A percentile compares a stretch with the other conserved stretches of the same genome.
phyloP scores from a whole-genome alignment of 37 sponge, comb jelly and placozoan genomes.

The Chondrosia reniformis region DNA sequence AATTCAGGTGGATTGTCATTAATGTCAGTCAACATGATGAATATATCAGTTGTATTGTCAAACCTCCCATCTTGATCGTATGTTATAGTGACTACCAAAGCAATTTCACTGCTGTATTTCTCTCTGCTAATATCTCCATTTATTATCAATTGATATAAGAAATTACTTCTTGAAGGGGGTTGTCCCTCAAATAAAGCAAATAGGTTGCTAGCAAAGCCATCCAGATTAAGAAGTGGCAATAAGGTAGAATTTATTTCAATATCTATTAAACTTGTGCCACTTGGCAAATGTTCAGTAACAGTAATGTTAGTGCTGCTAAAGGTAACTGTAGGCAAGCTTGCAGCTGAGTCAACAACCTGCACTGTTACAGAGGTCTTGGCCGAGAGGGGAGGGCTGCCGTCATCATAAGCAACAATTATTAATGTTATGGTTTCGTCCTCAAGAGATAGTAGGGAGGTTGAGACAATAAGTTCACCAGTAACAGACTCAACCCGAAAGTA shows the following conservation, averaged over 20 bases:
- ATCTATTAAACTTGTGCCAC: neutral
- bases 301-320: neutral
- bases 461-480: conserved; percentile 45
- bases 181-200: neutral
- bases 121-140: conserved; percentile 31
- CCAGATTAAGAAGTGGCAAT: neutral
- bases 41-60: neutral
- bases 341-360: neutral
- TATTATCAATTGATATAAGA: neutral
- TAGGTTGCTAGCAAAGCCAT: neutral
- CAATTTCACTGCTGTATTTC: conserved; percentile 23
- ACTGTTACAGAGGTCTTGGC: neutral
- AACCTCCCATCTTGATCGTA: conserved; percentile 32
- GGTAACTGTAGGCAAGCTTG: neutral
- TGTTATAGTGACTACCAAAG: conserved; percentile 26
- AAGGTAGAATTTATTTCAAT: neutral
- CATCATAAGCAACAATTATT: neutral
- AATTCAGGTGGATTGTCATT: conserved; percentile 28
- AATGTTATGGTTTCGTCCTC: neutral
- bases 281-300: neutral
- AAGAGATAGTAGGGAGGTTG: neutral
- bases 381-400: neutral
- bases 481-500: conserved; percentile 43
- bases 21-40: conserved; percentile 5
- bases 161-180: neutral